Percentiles rank a stretch among this genome's conserved stretches.
phyloP scores from a whole-genome alignment of 2,113 vertebrate species.

The Sclerurus mexicanus region DNA sequence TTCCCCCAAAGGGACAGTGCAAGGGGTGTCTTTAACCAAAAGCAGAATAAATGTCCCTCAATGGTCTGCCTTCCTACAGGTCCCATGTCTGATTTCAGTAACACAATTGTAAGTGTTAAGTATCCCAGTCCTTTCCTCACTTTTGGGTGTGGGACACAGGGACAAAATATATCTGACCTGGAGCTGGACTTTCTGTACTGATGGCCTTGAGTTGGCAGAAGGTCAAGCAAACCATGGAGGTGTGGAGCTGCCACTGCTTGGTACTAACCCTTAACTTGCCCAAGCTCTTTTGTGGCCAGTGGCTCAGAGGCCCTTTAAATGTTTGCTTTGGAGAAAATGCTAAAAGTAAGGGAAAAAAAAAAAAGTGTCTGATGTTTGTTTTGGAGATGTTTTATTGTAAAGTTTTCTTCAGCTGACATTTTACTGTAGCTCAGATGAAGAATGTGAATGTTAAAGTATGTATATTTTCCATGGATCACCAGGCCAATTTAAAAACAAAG shows the following conservation, averaged over 20 bases:
- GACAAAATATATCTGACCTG: not conserved
- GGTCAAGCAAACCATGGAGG: not conserved
- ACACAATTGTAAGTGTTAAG: not conserved
- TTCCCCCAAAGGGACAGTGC: not conserved
- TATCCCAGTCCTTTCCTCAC: not conserved
- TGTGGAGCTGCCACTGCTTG: not conserved
- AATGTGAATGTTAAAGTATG: not conserved
- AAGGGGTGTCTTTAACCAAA: not conserved
- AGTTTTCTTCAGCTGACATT: not conserved
- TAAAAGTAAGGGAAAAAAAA: not conserved
- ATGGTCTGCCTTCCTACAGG: not conserved
- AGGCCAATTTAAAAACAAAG: not conserved
- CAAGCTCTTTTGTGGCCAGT: not conserved
- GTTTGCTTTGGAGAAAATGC: not conserved
- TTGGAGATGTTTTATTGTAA: not conserved
- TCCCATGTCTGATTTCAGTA: not conserved
- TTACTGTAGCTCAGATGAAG: not conserved
- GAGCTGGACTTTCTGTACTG: not conserved
- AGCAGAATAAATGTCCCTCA: not conserved
- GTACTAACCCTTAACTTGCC: not conserved
- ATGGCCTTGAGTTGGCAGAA: not conserved
- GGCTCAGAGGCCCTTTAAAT: not conserved
- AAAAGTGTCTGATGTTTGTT: not conserved
- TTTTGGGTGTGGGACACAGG: not conserved
- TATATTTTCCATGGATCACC: slow-evolving; percentile 16